Base-by-base conservation (phyloP, 2,888 invertebrate genomes). In the Pyrochroa serraticornis region DNA sequence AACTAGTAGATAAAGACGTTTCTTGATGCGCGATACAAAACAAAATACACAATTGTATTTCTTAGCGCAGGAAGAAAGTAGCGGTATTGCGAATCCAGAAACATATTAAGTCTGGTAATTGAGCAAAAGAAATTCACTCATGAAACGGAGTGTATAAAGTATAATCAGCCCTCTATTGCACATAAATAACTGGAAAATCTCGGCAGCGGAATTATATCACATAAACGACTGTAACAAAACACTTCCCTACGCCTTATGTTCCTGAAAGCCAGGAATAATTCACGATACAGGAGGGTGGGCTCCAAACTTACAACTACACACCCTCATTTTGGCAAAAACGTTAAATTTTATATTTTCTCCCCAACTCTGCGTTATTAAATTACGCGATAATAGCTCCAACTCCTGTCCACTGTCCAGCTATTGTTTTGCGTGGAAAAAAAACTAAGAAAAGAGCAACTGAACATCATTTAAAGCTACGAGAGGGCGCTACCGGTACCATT, bases 101-200 rank as follows among this genome's bases (percentile, higher is more conserved):
- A 22, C 22, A 22, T 22, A 55, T 34, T 41, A 57, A 53, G 57
- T 49, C 44, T 48, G 35, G 53, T 60, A 65, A 66, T 61, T 58
- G 62, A 62, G 61, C 56, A 62, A 62, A 62, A 63, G 52, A 60
- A 65, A 66, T 63, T 64, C 55, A 62, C 60, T 60, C 58, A 66
- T 60, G 61, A 62, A 63, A 60, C 61, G 60, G 62, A 58, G 58
- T 70, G 60, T 68, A 67, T 68, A 65, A 69, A 66, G 64, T 66
- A 71, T 71, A 72, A 72, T 72, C 69, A 73, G 68, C 58, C 62
- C 57, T 72, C 68, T 73, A 71, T 71, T 69, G 68, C 70, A 64
- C 73, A 73, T 72, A 73, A 73, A 73, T 73, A 73, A 71, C 68
- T 56, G 62, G 44, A 65, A 70, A 73, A 73, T 70, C 71, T 71